Conservation (phyloP, 2,113 vertebrate genomes). For the Hyaena hyaena region DNA sequence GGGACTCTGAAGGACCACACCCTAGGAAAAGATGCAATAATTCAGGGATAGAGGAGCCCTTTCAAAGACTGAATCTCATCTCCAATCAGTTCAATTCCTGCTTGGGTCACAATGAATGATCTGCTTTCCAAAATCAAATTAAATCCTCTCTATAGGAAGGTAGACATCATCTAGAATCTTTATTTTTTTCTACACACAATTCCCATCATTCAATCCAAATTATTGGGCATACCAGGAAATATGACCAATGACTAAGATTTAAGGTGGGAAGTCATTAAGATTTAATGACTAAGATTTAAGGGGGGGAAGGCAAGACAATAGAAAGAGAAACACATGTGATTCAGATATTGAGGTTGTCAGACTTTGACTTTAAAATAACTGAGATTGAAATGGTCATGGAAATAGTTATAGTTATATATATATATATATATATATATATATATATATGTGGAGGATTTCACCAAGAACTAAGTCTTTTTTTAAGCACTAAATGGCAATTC, state of each 20-base stretch:
- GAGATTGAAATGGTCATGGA: not conserved
- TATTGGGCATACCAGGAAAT: not conserved
- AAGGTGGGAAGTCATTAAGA: not conserved
- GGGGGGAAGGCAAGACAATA: not conserved
- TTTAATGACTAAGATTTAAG: not conserved
- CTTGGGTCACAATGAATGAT: not conserved
- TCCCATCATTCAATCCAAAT: not conserved
- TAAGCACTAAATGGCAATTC: conserved; percentile 30
- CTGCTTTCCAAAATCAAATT: not conserved
- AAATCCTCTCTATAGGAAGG: not conserved
- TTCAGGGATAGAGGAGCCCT: not conserved
- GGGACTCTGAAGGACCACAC: not conserved
- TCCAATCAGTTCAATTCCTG: not conserved
- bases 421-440: not conserved
- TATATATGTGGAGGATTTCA: not conserved
- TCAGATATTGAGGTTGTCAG: not conserved
- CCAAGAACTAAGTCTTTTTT: not conserved
- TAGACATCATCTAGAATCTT: not conserved
- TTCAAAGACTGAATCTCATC: not conserved
- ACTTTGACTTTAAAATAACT: not conserved
- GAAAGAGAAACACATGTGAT: not conserved
- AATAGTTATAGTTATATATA: not conserved
- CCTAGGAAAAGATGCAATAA: not conserved
- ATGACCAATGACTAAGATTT: not conserved
- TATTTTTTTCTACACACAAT: not conserved